phyloP scores from a whole-genome alignment of 2,797 vertebrate genomes.

The Anomalospiza imberbis region DNA sequence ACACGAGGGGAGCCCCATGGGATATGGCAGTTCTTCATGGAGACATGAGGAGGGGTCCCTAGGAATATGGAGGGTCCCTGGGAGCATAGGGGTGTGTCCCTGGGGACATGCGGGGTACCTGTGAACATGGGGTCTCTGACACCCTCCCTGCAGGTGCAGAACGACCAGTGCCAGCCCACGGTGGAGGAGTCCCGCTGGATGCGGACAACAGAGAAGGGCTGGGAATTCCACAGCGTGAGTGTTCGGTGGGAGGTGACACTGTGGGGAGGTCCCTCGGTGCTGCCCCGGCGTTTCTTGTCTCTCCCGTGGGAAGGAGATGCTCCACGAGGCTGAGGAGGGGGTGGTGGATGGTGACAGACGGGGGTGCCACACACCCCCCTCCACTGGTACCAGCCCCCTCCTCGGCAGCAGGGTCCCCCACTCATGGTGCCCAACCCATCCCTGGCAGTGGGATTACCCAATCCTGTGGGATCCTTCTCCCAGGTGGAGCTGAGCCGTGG shows the following conservation, averaged over 20 bases:
- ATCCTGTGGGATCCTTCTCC: background rate
- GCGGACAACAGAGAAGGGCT: conserved; percentile 83
- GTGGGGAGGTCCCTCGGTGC: background rate
- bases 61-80: background rate
- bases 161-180: conserved; percentile 93
- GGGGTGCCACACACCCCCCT: background rate
- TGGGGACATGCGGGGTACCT: background rate
- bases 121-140: background rate
- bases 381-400: background rate
- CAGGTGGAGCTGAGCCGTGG: conserved; percentile 85
- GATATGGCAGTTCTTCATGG: background rate
- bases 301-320: background rate
- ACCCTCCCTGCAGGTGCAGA: conserved; percentile 82
- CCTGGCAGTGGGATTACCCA: background rate
- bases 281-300: background rate
- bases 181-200: conserved; percentile 86
- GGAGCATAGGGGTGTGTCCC: no score
- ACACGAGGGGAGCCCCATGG: no score
- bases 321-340: background rate
- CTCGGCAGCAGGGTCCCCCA: background rate
- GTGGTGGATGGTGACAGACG: background rate
- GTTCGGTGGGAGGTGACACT: accelerated
- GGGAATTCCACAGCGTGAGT: conserved; percentile 84
- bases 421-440: background rate
- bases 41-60: background rate